phyloP scores from a whole-genome alignment of 1,140 invertebrate species.

The Drosophila ogumai region DNA sequence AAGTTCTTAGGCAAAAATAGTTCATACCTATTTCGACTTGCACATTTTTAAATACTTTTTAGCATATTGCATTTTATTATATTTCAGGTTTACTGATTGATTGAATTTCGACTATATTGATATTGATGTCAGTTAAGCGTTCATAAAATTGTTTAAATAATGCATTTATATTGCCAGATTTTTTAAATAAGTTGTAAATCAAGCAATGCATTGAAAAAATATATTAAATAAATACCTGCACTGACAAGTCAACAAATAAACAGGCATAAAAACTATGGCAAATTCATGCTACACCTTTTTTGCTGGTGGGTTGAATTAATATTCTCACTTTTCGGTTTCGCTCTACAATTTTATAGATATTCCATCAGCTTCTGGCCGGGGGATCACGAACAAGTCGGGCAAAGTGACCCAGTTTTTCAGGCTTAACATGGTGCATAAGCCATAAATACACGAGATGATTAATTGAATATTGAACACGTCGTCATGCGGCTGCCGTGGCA shows the following conservation, averaged over 20 bases:
- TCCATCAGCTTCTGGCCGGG: slow-evolving; percentile 11
- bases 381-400: slow-evolving; percentile 5
- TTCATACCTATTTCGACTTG: background rate
- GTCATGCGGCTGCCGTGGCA: slow-evolving; percentile 19
- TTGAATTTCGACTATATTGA: background rate
- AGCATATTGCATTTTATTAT: background rate
- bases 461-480: slow-evolving; percentile 56
- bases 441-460: slow-evolving; percentile 47
- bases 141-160: background rate
- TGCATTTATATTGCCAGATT: background rate
- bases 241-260: background rate
- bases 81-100: background rate
- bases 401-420: slow-evolving; percentile 21
- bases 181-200: background rate
- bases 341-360: slow-evolving; percentile 8
- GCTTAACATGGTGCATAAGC: slow-evolving; percentile 18
- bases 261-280: background rate
- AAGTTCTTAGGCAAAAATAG: background rate
- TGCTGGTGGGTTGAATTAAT: background rate
- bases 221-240: background rate
- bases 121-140: background rate
- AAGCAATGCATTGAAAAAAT: background rate
- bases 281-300: background rate
- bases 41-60: background rate
- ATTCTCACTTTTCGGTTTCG: slow-evolving; percentile 20